phyloP scores from a whole-genome alignment of 2,113 vertebrate genomes.

The human region DNA sequence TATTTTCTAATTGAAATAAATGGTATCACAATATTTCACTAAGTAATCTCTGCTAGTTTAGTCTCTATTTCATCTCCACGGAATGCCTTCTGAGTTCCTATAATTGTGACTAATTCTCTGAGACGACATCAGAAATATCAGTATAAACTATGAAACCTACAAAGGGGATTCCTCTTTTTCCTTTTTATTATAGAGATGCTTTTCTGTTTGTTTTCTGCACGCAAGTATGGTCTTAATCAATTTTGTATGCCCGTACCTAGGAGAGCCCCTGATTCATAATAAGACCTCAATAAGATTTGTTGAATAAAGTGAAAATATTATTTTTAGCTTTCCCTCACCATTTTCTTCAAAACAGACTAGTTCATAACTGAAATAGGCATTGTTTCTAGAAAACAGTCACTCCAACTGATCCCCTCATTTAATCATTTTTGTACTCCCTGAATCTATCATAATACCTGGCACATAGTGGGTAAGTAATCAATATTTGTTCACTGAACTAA shows the following conservation, averaged over 20 bases:
- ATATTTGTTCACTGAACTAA: not conserved
- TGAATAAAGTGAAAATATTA: not conserved
- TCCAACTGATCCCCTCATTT: not conserved
- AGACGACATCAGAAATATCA: not conserved
- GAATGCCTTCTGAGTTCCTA: not conserved
- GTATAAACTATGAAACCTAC: not conserved
- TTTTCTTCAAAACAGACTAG: not conserved
- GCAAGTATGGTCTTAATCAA: not conserved
- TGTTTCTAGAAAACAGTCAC: not conserved
- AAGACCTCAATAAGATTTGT: not conserved
- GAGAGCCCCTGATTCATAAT: not conserved
- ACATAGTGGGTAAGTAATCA: not conserved
- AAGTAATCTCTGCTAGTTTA: not conserved
- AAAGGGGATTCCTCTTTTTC: not conserved
- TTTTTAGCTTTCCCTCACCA: not conserved
- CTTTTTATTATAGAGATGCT: not conserved
- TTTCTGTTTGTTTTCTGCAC: not conserved
- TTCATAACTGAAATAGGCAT: not conserved
- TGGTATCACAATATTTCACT: not conserved
- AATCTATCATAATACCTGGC: not conserved
- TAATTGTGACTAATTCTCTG: not conserved
- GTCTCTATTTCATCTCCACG: not conserved
- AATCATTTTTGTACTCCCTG: not conserved
- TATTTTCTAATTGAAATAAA: constrained; percentile 1
- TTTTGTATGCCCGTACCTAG: not conserved